Evolutionary conservation across 2,888 invertebrate species (phyloP).

Genomic region (Tortricodes alternella): DNA sequence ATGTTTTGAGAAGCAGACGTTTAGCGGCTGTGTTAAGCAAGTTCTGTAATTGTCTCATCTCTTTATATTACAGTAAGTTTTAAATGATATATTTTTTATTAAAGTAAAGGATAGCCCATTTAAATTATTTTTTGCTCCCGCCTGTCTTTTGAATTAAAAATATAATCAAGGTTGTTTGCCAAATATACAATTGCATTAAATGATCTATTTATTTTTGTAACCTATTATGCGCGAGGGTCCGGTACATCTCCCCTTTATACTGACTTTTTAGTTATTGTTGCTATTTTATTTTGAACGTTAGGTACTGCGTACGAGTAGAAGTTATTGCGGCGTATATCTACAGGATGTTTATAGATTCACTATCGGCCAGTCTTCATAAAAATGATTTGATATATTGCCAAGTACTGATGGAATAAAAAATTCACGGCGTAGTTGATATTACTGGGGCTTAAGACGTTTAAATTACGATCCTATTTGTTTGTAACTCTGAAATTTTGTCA

Average conservation of each 20-base stretch:
- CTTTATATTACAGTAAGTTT: slow-evolving; percentile 10
- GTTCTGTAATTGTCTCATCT: background rate
- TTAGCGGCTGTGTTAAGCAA: slow-evolving; percentile 11
- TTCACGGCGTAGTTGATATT: slow-evolving; percentile 67
- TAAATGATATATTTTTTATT: background rate
- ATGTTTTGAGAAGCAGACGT: slow-evolving; percentile 24
- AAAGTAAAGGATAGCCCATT: background rate
- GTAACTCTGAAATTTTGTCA: slow-evolving; percentile 1
- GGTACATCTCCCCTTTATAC: too few species aligned
- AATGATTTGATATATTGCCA: slow-evolving; percentile 71
- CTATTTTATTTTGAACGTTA: too few species aligned
- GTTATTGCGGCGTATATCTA: background rate
- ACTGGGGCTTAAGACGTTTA: slow-evolving; percentile 42
- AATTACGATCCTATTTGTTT: slow-evolving; percentile 28
- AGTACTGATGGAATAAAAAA: slow-evolving; percentile 67
- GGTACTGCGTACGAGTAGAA: background rate
- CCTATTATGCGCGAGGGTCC: too few species aligned
- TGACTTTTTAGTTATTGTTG: too few species aligned
- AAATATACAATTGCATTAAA: too few species aligned
- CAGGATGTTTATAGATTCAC: background rate
- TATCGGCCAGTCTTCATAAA: slow-evolving; percentile 37
- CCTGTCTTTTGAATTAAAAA: too few species aligned
- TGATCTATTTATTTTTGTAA: too few species aligned
- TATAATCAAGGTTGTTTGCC: too few species aligned
- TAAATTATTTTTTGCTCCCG: too few species aligned